phyloP scores from a whole-genome alignment of 2,888 invertebrate genomes.

The Acleris holmiana region DNA sequence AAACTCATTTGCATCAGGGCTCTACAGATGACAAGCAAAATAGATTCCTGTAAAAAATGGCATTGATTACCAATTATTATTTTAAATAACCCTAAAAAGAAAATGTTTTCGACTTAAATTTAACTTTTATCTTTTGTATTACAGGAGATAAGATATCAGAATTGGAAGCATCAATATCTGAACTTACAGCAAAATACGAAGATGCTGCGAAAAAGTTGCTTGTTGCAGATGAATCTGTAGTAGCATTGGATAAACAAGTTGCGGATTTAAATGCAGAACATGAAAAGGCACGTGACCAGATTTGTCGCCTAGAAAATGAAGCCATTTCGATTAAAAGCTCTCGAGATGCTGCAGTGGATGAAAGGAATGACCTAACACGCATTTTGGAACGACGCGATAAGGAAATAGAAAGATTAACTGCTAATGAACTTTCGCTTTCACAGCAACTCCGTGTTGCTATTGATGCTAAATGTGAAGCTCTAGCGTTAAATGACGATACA shows the following conservation, averaged over 20 bases:
- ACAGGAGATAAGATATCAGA: conserved; percentile 84
- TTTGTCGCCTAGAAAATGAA: conserved; percentile 87
- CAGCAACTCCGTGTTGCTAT: conserved; percentile 90
- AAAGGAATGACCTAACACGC: conserved; percentile 89
- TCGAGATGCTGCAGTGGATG: conserved; percentile 88
- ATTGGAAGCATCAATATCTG: conserved; percentile 81
- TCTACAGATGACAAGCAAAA: no score
- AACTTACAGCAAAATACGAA: conserved; percentile 85
- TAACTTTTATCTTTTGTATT: conserved; percentile 41
- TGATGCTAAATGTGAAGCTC: conserved; percentile 92
- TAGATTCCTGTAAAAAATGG: no score
- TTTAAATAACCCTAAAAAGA: no score
- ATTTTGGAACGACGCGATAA: conserved; percentile 89
- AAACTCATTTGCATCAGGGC: no score
- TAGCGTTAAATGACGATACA: conserved; percentile 91
- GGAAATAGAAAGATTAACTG: conserved; percentile 89
- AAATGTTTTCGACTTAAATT: no score
- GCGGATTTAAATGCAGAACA: conserved; percentile 86
- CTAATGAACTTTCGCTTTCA: conserved; percentile 88
- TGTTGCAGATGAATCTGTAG: conserved; percentile 85
- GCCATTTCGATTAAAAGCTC: conserved; percentile 87
- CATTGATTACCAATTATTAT: no score
- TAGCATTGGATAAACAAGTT: conserved; percentile 87
- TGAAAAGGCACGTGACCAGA: conserved; percentile 86
- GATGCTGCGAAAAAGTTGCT: conserved; percentile 86